Evolutionary conservation across 2,113 vertebrate species (phyloP).

Genomic region (Axis porcinus): DNA sequence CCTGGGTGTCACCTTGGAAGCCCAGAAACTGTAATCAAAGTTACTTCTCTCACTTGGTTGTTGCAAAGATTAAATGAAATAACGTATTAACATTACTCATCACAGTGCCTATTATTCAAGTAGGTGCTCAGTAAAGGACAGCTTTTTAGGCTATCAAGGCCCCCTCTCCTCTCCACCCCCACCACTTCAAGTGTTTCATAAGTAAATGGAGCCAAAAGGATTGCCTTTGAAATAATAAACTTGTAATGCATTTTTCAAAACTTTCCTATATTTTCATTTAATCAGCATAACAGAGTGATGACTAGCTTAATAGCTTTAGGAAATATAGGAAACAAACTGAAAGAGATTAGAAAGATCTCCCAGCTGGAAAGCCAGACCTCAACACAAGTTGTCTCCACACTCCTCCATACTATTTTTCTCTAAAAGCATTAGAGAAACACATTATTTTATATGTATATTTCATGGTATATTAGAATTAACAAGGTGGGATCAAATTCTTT

Average conservation of each 20-base stretch:
- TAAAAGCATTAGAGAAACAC: background rate
- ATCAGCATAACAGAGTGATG: background rate
- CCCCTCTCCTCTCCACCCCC: background rate
- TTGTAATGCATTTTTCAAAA: background rate
- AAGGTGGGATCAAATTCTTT: background rate
- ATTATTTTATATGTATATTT: background rate
- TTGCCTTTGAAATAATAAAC: background rate
- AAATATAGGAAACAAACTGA: background rate
- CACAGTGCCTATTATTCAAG: background rate
- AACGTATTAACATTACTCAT: background rate
- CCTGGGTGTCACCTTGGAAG: background rate
- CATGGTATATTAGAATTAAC: background rate
- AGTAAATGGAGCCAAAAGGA: background rate
- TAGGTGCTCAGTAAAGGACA: background rate
- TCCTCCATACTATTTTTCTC: background rate
- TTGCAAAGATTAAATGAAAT: background rate
- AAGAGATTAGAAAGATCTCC: background rate
- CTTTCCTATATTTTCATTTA: background rate
- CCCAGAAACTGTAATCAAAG: background rate
- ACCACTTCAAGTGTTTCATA: background rate
- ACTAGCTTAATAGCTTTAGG: background rate
- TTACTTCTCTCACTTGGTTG: background rate
- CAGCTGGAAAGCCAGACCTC: background rate
- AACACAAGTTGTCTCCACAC: background rate
- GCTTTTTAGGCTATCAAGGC: background rate